A percentile compares a stretch with the other conserved stretches of the same genome.
These are phyloP conservation scores for Diarsia mendica DNA, from an alignment of 2,888 invertebrate genomes.

Conservation along the genomic window DNA sequence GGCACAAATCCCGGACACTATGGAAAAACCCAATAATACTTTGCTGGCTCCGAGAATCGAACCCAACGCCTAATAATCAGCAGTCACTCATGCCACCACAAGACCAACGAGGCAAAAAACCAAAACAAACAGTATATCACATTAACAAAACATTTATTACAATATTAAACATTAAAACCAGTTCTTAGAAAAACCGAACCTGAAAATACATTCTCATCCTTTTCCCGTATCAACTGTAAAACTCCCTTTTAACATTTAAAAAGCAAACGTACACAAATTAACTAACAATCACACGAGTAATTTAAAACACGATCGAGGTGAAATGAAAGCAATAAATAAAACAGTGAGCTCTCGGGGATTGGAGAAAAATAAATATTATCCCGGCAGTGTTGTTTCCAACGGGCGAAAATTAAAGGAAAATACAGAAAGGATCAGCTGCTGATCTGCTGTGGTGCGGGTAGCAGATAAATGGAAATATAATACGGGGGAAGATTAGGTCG, in stretches of 20 bases:
- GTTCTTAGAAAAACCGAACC: background rate
- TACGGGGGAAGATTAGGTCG: constrained; percentile 32
- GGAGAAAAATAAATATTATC: constrained; percentile 75
- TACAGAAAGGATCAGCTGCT: constrained; percentile 62
- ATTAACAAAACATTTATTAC: background rate
- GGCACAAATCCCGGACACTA: no score
- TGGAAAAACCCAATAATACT: background rate
- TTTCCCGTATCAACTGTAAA: background rate
- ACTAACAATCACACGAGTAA: constrained; percentile 80
- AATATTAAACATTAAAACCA: background rate
- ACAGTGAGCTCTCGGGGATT: constrained; percentile 70
- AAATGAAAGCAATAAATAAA: constrained; percentile 81
- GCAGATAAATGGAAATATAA: constrained; percentile 38
- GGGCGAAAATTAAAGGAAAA: constrained; percentile 63
- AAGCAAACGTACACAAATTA: constrained; percentile 74
- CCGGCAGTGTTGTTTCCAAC: constrained; percentile 63
- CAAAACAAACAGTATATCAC: background rate
- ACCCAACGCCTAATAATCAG: background rate
- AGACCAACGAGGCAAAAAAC: background rate
- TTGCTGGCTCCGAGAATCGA: background rate
- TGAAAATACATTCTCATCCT: background rate
- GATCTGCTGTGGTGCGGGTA: constrained; percentile 47
- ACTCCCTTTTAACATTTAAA: constrained; percentile 51
- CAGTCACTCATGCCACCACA: background rate
- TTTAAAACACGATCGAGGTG: constrained; percentile 80